Conservation (phyloP, 2,113 vertebrate species). For the Tamias sibiricus region DNA sequence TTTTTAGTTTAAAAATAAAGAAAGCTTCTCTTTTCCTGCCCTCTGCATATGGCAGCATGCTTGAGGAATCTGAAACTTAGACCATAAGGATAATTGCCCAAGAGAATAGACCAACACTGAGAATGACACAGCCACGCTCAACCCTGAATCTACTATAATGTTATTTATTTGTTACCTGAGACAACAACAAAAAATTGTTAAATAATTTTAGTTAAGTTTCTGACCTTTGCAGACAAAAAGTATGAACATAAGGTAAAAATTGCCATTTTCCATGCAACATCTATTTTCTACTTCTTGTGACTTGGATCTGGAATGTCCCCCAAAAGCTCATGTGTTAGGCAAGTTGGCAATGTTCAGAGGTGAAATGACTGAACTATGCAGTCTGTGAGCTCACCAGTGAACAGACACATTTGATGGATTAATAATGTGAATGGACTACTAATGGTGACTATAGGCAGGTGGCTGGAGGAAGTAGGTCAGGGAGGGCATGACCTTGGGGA, state of each 20-base stretch:
- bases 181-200: background rate
- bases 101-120: background rate
- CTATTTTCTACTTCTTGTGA: background rate
- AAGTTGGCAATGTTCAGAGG: too few species aligned
- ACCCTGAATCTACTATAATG: background rate
- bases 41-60: background rate
- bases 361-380: too few species aligned
- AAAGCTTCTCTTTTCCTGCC: background rate
- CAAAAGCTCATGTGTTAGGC: too few species aligned
- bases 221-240: background rate
- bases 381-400: too few species aligned
- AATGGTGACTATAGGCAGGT: too few species aligned
- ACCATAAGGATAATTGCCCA: background rate
- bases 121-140: background rate
- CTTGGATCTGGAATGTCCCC: too few species aligned
- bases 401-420: too few species aligned
- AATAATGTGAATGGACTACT: too few species aligned
- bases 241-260: background rate
- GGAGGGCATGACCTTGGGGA: too few species aligned
- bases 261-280: background rate
- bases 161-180: background rate
- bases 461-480: too few species aligned
- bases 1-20: background rate
- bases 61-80: background rate
- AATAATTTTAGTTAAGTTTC: background rate